Conservation (phyloP, 2,113 vertebrate species). For the Tragelaphus buxtoni region DNA sequence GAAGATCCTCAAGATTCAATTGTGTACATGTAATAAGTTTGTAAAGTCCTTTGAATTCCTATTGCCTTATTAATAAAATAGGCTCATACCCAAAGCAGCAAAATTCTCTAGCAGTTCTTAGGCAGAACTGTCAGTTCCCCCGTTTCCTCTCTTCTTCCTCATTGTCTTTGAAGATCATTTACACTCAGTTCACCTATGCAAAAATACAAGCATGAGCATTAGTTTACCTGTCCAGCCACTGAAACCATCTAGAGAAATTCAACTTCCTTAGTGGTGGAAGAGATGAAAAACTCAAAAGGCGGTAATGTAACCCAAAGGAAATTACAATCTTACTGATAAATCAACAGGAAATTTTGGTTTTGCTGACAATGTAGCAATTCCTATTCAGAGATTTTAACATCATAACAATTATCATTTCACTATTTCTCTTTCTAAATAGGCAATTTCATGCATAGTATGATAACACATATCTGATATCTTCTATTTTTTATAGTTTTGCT, state of each 20-base stretch:
- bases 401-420: slow-evolving; percentile 25
- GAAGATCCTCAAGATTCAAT: not conserved
- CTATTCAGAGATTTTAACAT: slow-evolving; percentile 37
- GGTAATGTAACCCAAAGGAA: not conserved
- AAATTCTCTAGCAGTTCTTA: not conserved
- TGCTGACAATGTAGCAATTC: slow-evolving; percentile 10
- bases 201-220: not conserved
- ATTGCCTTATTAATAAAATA: not conserved
- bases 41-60: not conserved
- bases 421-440: slow-evolving; percentile 44
- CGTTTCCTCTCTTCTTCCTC: not conserved
- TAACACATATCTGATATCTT: not conserved
- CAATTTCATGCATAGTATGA: slow-evolving; percentile 26
- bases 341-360: not conserved
- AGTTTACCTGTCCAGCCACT: not conserved
- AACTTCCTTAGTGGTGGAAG: not conserved
- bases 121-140: not conserved
- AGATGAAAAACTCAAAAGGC: not conserved
- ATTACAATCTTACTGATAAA: slow-evolving; percentile 29
- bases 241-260: not conserved
- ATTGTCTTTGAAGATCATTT: not conserved
- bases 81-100: fast-evolving
- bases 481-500: slow-evolving; percentile 40
- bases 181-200: not conserved
- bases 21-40: too few species aligned